Evolutionary conservation across 2,797 vertebrate genomes (phyloP), one percentile per base, ranked within the genome.

Genomic region (Petrocephalus sullivani): DNA sequence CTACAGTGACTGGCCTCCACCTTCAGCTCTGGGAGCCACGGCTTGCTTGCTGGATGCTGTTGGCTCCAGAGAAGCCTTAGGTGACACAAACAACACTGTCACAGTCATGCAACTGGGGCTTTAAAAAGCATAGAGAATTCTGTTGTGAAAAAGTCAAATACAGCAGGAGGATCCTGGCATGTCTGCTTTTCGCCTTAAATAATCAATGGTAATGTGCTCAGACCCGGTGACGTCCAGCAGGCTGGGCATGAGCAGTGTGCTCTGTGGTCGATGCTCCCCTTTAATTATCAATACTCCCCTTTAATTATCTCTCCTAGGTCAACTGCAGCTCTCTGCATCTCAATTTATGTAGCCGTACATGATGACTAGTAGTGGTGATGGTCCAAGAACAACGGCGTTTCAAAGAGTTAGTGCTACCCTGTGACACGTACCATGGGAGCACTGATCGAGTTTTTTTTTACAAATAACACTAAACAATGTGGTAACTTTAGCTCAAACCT

Each of bases 171-270:
- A 2, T 53, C 87, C 41, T 64, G 56, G 49, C 57, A 53, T 16
- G 37, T 82, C 16, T 46, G 54, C 53, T 87, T 37, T 57, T 87
- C 41, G n/a, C 51, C 64, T 37, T 6, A 37, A 82, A 21, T 75
- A 58, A 88, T 88, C 87, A 19, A 88, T 83, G 78, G 41, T 88
- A 83, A 88, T 84, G 78, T 83, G 21, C 21, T 84, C 75, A 83
- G 21, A 14, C n/a, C 71, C 58, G 21, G 37, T 41, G 33, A 78
- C 49, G 75, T 28, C 75, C 46, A 54, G 21, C n/a, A 51, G 16
- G 37, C 53, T 14, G 53, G 54, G n/a, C 14, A 87, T 71, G 37
- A 87, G 41, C 60, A 28, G 60, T 28, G 7, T 71, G 61, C 49
- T 10, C 37, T 23, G 41, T n/a, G 82, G 82, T 84, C 51, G 46